Conservation (phyloP, 64 coral and sea anemone genomes). For the Stylophora pistillata region DNA sequence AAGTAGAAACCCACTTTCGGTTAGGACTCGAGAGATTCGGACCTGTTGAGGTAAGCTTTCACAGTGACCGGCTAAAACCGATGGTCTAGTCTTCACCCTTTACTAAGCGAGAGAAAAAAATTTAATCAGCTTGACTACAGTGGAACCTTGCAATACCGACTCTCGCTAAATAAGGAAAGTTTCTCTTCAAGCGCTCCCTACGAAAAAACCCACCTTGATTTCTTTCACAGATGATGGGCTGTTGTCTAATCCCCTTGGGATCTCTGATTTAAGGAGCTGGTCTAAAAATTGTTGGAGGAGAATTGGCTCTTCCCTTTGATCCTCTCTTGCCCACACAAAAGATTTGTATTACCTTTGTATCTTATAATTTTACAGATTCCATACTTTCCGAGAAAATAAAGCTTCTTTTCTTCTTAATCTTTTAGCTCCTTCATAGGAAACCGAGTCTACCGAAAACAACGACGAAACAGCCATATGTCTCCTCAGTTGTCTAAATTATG, state of each 20-base stretch:
- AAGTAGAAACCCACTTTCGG: constrained; percentile 14
- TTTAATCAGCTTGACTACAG: no score
- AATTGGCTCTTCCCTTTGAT: background rate
- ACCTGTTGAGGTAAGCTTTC: background rate
- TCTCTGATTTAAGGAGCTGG: no score
- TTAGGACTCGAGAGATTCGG: constrained; percentile 26
- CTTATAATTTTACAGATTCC: background rate
- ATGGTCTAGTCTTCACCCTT: no score
- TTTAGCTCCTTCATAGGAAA: background rate
- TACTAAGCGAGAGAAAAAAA: background rate
- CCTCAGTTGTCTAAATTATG: no score
- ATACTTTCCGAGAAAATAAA: background rate
- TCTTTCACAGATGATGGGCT: no score
- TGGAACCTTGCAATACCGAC: no score
- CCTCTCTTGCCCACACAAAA: no score
- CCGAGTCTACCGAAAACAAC: background rate
- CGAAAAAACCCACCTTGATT: no score
- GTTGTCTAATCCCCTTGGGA: no score
- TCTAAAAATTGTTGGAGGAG: background rate
- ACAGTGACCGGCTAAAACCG: background rate
- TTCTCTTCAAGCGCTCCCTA: background rate
- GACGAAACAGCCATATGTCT: no score
- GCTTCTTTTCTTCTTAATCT: background rate
- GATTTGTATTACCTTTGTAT: background rate
- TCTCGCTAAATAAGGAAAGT: background rate